Evolutionary conservation across 2,888 invertebrate genomes (phyloP), one percentile per base, ranked within the genome.

Genomic region (Barypeithes pellucidus): DNA sequence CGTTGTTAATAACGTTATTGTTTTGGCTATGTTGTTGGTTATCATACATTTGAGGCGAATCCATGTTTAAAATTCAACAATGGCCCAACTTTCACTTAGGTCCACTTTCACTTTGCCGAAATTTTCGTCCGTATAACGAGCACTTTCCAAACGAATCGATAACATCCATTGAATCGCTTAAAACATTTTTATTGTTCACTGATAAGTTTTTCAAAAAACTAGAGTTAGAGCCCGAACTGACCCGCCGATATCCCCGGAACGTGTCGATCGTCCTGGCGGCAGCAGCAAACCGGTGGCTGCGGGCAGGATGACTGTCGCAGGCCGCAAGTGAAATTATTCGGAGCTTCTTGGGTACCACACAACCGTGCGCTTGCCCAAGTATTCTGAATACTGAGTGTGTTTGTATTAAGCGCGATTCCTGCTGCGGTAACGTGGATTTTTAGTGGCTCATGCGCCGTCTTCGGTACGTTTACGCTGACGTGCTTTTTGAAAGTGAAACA

Each of bases 1-100:
- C 86, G 76, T 89, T 89, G 80, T 90, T 91, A 77, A 91, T 91
- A 77, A 91, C 88, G 80, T 90, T 90, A 82, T 88, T 89, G 73
- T 86, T 89, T 79, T 85, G 86, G 52, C 85, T 85, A 76, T 86
- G 86, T 80, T 90, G 90, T 85, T 91, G 89, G 85, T 90, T 90
- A 86, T 95, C 95, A 89, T 95, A 95, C 93, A 95, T 94, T 88
- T 94, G 94, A 79, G 94, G 94, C 83, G 94, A 94, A 88, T 94
- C 94, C 94, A 94, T 94, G 75, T 73, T 75, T 74, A 65, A 72
- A 77, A 66, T 75, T 73, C 60, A 71, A 75, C 75, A 76, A 75
- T 69, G 71, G 71, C 33, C 63, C 66, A 76, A 84, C 83, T 84
- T 84, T 84, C 84, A 83, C 84, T 81, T 67, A 73, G 79, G 77